Evolutionary conservation across 53 echinoderm and acorn worm species (phyloP).

Genomic region (Echinarachnius parma): DNA sequence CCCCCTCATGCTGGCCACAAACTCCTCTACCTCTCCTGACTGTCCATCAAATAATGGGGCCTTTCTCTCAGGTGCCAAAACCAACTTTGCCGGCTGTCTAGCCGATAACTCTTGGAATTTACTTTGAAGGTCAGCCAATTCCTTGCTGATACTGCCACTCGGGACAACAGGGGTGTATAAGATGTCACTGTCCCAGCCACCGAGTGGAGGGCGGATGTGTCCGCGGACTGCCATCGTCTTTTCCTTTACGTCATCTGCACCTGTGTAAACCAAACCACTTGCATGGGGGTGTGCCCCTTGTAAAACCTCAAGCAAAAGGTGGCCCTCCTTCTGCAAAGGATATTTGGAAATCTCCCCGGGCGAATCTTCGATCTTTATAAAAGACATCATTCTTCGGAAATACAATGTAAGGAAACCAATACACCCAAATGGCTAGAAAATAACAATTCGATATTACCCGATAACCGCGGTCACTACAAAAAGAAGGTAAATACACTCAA

Average conservation of each 20-base stretch:
- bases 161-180: conserved; percentile 7
- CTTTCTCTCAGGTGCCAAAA: conserved; percentile 33
- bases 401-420: too few species aligned
- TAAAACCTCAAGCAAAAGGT: neutral
- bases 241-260: neutral
- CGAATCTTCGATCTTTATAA: neutral
- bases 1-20: neutral
- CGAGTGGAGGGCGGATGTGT: conserved; percentile 1
- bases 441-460: too few species aligned
- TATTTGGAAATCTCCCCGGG: neutral
- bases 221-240: neutral
- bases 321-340: neutral
- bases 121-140: neutral
- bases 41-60: conserved; percentile 8
- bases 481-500: too few species aligned
- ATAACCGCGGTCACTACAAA: too few species aligned
- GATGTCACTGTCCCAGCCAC: conserved; percentile 22
- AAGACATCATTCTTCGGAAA: too few species aligned
- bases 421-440: too few species aligned
- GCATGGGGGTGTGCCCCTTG: neutral
- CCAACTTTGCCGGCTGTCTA: conserved; percentile 4
- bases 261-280: neutral
- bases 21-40: conserved; percentile 12
- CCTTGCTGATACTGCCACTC: neutral
- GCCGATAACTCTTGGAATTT: neutral